Percentiles rank a stretch among this genome's conserved stretches.
Evolutionary conservation across 2,113 vertebrate genomes (phyloP).

Genomic region (Mus spicilegus): DNA sequence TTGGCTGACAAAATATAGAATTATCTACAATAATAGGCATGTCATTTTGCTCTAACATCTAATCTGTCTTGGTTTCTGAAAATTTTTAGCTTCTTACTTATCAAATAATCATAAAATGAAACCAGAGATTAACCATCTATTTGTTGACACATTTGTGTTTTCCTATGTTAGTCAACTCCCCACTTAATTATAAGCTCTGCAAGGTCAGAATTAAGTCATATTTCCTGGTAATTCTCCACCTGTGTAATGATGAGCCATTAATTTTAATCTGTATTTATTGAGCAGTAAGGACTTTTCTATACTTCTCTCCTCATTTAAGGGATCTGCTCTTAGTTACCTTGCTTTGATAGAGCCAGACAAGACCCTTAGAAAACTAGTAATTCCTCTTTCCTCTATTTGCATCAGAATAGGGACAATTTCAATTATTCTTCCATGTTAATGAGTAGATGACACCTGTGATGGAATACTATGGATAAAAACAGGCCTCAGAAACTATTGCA

Average conservation of each 20-base stretch:
- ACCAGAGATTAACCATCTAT: background rate
- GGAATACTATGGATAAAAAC: background rate
- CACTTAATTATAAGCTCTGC: background rate
- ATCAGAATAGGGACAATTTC: background rate
- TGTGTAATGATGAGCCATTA: background rate
- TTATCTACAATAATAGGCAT: background rate
- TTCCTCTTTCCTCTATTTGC: background rate
- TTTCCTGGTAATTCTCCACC: background rate
- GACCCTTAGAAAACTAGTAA: background rate
- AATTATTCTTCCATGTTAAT: background rate
- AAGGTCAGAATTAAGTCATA: background rate
- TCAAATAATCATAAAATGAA: background rate
- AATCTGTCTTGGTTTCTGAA: background rate
- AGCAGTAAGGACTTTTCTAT: background rate
- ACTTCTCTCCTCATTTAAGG: background rate
- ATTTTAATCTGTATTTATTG: background rate
- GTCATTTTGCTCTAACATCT: background rate
- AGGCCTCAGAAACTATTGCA: background rate
- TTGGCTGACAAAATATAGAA: background rate
- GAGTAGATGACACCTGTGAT: background rate
- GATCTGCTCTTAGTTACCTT: background rate
- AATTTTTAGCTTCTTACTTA: background rate
- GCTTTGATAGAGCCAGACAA: background rate
- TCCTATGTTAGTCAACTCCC: background rate
- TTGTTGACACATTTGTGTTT: background rate